Evolutionary conservation across 2,888 invertebrate species (phyloP), one percentile per base, ranked within the genome.

Genomic region (Ichneumon xanthorius): DNA sequence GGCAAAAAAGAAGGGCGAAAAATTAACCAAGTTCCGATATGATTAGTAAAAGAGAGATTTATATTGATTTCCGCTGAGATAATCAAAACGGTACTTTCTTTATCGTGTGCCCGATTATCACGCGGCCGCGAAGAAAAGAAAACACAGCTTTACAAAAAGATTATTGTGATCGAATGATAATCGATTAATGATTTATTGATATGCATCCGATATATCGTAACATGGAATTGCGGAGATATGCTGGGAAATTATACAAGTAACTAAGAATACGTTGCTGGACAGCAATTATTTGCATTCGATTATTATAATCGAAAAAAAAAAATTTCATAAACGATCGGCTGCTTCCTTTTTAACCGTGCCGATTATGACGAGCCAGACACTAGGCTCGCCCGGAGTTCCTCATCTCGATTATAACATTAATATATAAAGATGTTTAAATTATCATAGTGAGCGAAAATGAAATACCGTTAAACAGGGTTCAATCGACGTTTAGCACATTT

Each of bases 391-490:
- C 75, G 85, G 85, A 85, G 85, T 85, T 79, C 68, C 78, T 85
- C 19, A 61, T 85, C 55, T 79, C 50, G 48, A 73, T 61, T 71
- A 72, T 55, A 19, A 72, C 19, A 48, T 58, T 61, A 30, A 26
- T 37, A 65, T 55, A 63, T 75, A 55, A 58, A 76, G 48, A 26
- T 55, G 50, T 45, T 55, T 67, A 14, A 67, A 48, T 78, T 80
- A 75, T 65, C 73, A 58, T 68, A 76, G 76, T 37, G 16, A 70
- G 73, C 78, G 16, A 48, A 53, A 71, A 82, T 22, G 50, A 71
- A 71, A 84, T 65, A 84, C 65, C 79, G 78, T 84, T 68, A 72
- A 81, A 86, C 86, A 86, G 86, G 84, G 86, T 84, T 84, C 11
- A 75, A 81, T 80, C 77, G 65, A 70, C 79, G 63, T 65, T 86